Evolutionary conservation across 2,888 invertebrate genomes (phyloP), one percentile per base, ranked within the genome.

Genomic region (Rhopalosiphum nymphaeae): DNA sequence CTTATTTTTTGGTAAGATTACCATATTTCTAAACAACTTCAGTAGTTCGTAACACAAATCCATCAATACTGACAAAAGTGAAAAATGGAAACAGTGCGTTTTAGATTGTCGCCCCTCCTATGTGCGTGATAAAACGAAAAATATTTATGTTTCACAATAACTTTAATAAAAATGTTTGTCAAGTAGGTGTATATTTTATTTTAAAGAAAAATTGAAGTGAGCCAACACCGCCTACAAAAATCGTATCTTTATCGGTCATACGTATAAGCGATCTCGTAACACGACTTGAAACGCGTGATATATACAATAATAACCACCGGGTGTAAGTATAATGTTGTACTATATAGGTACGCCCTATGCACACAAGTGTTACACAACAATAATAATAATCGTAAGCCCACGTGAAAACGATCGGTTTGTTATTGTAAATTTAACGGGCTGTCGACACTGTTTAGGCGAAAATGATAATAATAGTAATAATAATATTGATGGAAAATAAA

Each of bases 391-490:
- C 25, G 44, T 85, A 85, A 78, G 25, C 42, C 85, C 85, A 44
- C 85, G 42, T 85, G 11, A 85, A 85, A 44, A 36, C n/a, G 53
- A 36, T 26, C 88, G 88, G 53, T 88, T 88, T 88, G 49, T 67
- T 67, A 46, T 90, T 90, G 67, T n/a, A 56, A 42, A 89, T 89
- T 56, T 56, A 89, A 90, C 90, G 67, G 61, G 61, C 46, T 61
- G 56, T 90, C 29, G 36, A 49, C 78, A 11, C n/a, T 91, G 91
- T 78, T 78, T 78, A 67, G 84, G 78, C 91, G 42, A 91, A 78
- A 84, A 91, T 29, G 53, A 84, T 42, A 42, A 53, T 67, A 78
- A 67, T 36, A 89, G 42, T 84, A 84, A 53, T 84, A 61, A 85
- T 5, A 84, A 91, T 44, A 56, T 44, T 44, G 42, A 42, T n/a